Base-by-base conservation (phyloP, 2,888 invertebrate genomes). In the Prosopocoilus inquinatus region DNA sequence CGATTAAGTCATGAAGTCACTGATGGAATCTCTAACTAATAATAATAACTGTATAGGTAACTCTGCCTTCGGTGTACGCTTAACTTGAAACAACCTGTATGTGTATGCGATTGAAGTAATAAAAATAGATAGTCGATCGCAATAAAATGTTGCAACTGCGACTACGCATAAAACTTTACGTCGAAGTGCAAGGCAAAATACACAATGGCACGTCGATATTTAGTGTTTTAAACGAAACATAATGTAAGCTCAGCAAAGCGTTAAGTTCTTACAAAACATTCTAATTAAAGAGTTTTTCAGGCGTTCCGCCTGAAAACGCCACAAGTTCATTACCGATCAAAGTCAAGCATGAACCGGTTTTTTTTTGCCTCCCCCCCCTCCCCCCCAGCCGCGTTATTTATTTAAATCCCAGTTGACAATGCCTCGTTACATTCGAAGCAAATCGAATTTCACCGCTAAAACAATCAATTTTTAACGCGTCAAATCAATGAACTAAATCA, bases 231-330 rank as follows among this genome's bases (percentile, higher is more conserved):
- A 41, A 41, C 41, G 41, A 13, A 41, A 41, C 41, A 41, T 41
- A 41, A 41, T 41, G 41, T 43, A 47, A 43, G 48, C 5, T 12
- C 57, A 54, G 50, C 57, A 57, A 54, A 54, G 57, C 57, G 57
- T 54, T 46, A 54, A 47, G 54, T 41, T 41, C 54, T 41, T 50
- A 57, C 66, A 67, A 69, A 70, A 68, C 67, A 64, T 66, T 68
- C 68, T 71, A 74, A 74, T 74, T 73, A 74, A 73, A 74, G 65
- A 70, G 68, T 72, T 72, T 72, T 73, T 74, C 53, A 57, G 69
- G 68, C 66, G 74, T 74, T 72, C 68, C 74, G 72, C 70, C 67
- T 73, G 69, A 66, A 64, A 66, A 69, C 71, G 35, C 47, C 66
- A 47, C 71, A 72, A 72, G 73, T 73, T 73, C 73, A 71, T 73